A percentile compares a stretch with the other conserved stretches of the same genome.
Conservation (phyloP, 2,113 vertebrate species). For the Gambusia holbrooki region DNA sequence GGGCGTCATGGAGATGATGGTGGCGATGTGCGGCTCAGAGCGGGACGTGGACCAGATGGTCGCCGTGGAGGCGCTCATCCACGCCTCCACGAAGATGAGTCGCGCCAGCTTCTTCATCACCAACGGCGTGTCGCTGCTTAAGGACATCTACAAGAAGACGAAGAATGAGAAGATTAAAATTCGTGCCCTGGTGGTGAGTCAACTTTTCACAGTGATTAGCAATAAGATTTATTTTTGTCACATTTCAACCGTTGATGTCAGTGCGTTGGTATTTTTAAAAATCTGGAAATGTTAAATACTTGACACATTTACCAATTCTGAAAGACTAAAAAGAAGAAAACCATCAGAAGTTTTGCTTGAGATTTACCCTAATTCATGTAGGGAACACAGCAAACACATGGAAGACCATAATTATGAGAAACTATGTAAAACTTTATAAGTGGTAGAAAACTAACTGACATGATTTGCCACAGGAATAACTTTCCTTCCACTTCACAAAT, state of each 20-base stretch:
- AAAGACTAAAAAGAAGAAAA: neutral
- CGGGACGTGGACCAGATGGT: conserved; percentile 95
- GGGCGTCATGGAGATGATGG: conserved; percentile 99
- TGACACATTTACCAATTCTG: neutral
- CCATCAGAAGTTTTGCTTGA: neutral
- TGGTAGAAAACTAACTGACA: neutral
- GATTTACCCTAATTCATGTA: neutral
- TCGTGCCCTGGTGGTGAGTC: conserved; percentile 90
- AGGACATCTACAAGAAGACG: conserved; percentile 97
- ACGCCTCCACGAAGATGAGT: conserved; percentile 93
- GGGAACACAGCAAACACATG: neutral
- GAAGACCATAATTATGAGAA: neutral
- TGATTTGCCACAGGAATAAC: too few relatives aligned
- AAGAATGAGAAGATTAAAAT: conserved; percentile 98
- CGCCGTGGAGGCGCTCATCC: conserved; percentile 94
- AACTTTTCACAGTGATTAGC: neutral
- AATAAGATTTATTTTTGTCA: neutral
- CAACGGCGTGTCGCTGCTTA: conserved; percentile 91
- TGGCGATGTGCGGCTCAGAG: conserved; percentile 91
- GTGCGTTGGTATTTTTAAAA: neutral
- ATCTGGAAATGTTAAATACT: neutral
- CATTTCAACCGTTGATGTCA: neutral
- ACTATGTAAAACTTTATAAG: neutral
- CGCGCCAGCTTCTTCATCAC: conserved; percentile 95
- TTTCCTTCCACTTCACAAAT: neutral